Evolutionary conservation across 1,140 invertebrate species (phyloP), one percentile per base, ranked within the genome.

Genomic region (Polypedilum pembai): DNA sequence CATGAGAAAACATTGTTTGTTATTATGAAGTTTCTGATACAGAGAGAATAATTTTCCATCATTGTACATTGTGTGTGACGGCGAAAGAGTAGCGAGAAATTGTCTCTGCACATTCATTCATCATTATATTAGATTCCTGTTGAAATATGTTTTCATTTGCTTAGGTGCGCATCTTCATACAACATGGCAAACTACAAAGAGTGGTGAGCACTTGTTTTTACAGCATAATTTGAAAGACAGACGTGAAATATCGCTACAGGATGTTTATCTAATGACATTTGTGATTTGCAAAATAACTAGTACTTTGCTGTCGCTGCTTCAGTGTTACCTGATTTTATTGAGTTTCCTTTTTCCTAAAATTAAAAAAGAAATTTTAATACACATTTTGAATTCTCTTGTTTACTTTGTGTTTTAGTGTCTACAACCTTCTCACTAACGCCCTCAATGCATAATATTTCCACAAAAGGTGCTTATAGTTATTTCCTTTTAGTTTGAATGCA

Each of bases 261-360:
- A 69, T 69, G 65, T 69, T 69, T 18, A 18, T 20, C 20, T 69
- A 69, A 69, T 69, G 65, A 69, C 65, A 69, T 69, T 69, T 69
- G 65, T 69, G 65, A 69, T 69, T 69, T 69, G 5, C 3, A 18
- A 21, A 7, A 56, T 15, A 45, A 12, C 12, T 18, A 69, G 2
- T 66, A 3, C 17, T 1, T 69, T 18, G 1, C 8, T 20, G 65
- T 69, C 17, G 65, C 65, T 69, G 5, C 18, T 69, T 69, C 20
- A n/a, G 41, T 45, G 15, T 45, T 45, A 33, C 1, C 24, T 33
- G 24, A 33, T 45, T 45, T 45, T 45, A 45, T 45, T 45, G 41
- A 45, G 41, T 45, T 56, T 56, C 15, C 45, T 56, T n/a, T 56
- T 56, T 56, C 12, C 45, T 33, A 33, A 33, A 33, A 33, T 33